Evolutionary conservation across 2,888 invertebrate genomes (phyloP).

Genomic region (Pemphredon lugubris): DNA sequence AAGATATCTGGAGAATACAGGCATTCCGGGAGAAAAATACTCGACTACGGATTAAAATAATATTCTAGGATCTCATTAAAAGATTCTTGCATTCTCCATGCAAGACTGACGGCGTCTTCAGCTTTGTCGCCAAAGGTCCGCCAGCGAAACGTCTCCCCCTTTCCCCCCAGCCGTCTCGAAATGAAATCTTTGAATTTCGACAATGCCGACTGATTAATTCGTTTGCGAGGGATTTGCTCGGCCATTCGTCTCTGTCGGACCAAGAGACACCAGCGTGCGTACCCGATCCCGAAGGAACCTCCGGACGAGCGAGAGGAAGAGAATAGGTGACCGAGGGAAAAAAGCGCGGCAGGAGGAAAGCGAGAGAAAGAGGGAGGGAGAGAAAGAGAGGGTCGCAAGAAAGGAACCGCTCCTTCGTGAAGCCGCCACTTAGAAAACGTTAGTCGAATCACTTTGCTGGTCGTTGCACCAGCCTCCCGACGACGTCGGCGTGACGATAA

Average conservation of each 20-base stretch:
- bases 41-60: too few relatives aligned
- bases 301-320: slow-evolving; percentile 14
- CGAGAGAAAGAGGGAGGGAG: neutral
- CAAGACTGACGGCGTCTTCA: neutral
- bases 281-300: slow-evolving; percentile 22
- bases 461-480: slow-evolving; percentile 62
- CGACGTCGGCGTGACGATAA: slow-evolving; percentile 56
- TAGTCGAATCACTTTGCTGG: slow-evolving; percentile 62
- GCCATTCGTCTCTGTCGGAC: slow-evolving; percentile 28
- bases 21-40: too few relatives aligned
- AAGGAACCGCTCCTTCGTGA: slow-evolving; percentile 44
- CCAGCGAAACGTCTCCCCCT: neutral
- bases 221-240: slow-evolving; percentile 4
- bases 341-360: slow-evolving; percentile 19
- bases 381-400: slow-evolving; percentile 18
- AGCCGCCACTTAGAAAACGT: slow-evolving; percentile 54
- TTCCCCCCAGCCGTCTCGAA: neutral
- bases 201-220: slow-evolving; percentile 33
- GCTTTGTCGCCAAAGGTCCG: neutral
- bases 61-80: too few relatives aligned
- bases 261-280: slow-evolving; percentile 8
- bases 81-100: neutral
- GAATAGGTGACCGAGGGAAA: slow-evolving; percentile 11
- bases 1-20: too few relatives aligned
- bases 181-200: slow-evolving; percentile 9